Evolutionary conservation across 2,888 invertebrate genomes (phyloP).

Genomic region (Heliothis peltigera): DNA sequence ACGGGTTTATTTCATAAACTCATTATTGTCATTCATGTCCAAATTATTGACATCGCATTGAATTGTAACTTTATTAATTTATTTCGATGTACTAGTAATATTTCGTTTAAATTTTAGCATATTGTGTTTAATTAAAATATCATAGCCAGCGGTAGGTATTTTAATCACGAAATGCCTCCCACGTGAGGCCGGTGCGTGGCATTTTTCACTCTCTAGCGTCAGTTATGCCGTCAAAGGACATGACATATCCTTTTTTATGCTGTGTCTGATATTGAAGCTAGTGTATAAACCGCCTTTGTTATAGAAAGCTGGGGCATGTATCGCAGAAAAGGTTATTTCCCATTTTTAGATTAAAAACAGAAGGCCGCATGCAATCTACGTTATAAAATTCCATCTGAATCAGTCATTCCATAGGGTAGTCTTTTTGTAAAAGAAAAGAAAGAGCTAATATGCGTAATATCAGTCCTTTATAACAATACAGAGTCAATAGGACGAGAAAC

Average conservation of each 20-base stretch:
- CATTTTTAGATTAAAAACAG: slow-evolving; percentile 8
- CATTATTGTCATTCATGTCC: slow-evolving; percentile 1
- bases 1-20: neutral
- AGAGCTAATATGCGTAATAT: neutral
- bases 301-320: slow-evolving; percentile 11
- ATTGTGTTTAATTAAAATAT: slow-evolving; percentile 70
- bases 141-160: slow-evolving; percentile 73
- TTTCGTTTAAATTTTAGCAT: slow-evolving; percentile 40
- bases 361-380: neutral
- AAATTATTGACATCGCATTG: slow-evolving; percentile 17
- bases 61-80: slow-evolving; percentile 11
- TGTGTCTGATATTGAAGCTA: slow-evolving; percentile 54
- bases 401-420: neutral
- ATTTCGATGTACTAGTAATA: slow-evolving; percentile 22
- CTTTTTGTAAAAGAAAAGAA: neutral
- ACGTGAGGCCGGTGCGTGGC: slow-evolving; percentile 67
- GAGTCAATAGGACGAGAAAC: slow-evolving; percentile 10
- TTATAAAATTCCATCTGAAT: neutral
- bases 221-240: slow-evolving; percentile 74
- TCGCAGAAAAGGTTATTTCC: neutral
- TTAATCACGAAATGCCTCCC: slow-evolving; percentile 81
- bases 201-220: slow-evolving; percentile 75
- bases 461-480: slow-evolving; percentile 7
- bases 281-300: slow-evolving; percentile 44
- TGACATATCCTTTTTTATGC: slow-evolving; percentile 58